phyloP scores from a whole-genome alignment of 2,113 vertebrate genomes.

The Crotalus tigris region DNA sequence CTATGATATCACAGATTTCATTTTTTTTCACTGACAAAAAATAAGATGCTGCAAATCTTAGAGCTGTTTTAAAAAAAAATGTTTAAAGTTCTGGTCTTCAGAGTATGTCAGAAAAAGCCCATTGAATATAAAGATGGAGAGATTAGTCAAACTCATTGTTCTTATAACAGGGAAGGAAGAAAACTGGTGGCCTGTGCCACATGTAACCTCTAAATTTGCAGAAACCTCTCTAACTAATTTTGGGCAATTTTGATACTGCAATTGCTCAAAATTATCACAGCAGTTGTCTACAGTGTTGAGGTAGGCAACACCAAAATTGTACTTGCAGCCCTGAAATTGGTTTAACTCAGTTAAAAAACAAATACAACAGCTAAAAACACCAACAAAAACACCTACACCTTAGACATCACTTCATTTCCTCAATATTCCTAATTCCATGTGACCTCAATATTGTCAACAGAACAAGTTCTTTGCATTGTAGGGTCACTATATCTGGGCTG shows the following conservation, averaged over 20 bases:
- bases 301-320: background rate
- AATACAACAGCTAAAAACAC: background rate
- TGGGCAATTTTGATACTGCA: background rate
- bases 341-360: background rate
- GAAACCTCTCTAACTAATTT: background rate
- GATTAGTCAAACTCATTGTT: background rate
- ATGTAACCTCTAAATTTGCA: background rate
- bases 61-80: constrained; percentile 3
- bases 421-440: background rate
- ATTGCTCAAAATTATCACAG: background rate
- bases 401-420: background rate
- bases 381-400: background rate
- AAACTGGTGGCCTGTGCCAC: background rate
- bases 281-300: background rate
- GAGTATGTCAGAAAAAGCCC: background rate
- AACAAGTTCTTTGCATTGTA: background rate
- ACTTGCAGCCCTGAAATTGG: background rate
- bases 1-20: background rate
- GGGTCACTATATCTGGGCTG: background rate
- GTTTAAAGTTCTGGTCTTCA: background rate
- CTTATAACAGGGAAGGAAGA: background rate
- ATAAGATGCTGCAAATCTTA: background rate
- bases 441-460: background rate
- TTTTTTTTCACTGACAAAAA: background rate
- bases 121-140: background rate